A percentile compares a stretch with the other conserved stretches of the same genome.
Evolutionary conservation across 37 sponge, comb jelly and placozoan species (phyloP).

Genomic region (Chondrilla cf. caribensis): DNA sequence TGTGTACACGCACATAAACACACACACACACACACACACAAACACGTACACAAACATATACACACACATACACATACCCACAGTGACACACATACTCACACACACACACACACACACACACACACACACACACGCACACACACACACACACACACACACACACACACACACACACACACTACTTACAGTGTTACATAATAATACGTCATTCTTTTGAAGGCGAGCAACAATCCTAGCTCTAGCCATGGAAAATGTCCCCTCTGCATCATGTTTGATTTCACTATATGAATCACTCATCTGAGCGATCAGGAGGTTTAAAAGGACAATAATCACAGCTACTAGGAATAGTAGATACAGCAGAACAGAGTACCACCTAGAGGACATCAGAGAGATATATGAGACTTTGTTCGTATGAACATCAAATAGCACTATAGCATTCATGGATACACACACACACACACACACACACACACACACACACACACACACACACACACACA

Average conservation of each 20-base stretch:
- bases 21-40: no score
- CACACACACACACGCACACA: no score
- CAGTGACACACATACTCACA: no score
- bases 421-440: no score
- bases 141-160: not conserved
- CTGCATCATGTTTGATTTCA: slow-evolving; percentile 31
- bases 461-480: not conserved
- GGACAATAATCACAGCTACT: slow-evolving; percentile 29
- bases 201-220: not conserved
- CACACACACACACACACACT: no score
- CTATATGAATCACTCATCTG: slow-evolving; percentile 42
- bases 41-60: no score
- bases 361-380: slow-evolving; percentile 22
- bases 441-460: no score
- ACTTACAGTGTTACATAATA: no score
- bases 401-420: no score
- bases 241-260: slow-evolving; percentile 29
- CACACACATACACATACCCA: no score
- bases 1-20: no score
- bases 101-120: not conserved
- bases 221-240: slow-evolving; percentile 30
- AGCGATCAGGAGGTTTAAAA: slow-evolving; percentile 41
- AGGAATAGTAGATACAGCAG: slow-evolving; percentile 32
- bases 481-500: no score
- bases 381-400: not conserved